phyloP scores from a whole-genome alignment of 37 sponge, comb jelly and placozoan species.

The Hexactinellida sp. region DNA sequence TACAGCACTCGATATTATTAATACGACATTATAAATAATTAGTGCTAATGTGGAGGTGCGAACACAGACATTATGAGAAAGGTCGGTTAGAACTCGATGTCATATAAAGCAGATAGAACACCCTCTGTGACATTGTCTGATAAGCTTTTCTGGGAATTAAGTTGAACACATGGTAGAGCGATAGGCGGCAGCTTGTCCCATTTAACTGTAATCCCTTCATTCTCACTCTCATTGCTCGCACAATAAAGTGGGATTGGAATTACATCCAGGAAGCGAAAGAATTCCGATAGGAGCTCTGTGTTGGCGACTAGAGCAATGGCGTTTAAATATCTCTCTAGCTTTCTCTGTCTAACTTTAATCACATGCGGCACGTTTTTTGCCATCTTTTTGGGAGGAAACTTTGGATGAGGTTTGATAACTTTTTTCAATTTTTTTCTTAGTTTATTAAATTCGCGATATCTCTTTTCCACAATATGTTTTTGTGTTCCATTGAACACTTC shows the following conservation, averaged over 20 bases:
- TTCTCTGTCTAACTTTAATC: not conserved
- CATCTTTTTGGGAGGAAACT: not conserved
- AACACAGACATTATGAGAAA: no score
- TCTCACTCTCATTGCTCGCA: not conserved
- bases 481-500: not conserved
- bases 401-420: slow-evolving; percentile 7
- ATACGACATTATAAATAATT: no score
- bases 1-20: no score
- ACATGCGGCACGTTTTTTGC: not conserved
- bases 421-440: not conserved
- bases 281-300: not conserved
- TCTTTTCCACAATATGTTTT: not conserved
- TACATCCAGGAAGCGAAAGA: not conserved
- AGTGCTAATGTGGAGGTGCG: no score
- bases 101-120: not conserved
- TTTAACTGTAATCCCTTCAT: not conserved
- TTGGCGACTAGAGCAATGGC: not conserved
- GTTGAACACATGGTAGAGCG: not conserved
- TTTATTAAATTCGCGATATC: slow-evolving; percentile 8
- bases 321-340: slow-evolving; percentile 5
- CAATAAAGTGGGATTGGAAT: not conserved
- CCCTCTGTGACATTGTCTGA: not conserved
- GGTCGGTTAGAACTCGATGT: not conserved
- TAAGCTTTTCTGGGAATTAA: not conserved
- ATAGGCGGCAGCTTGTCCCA: not conserved